Evolutionary conservation across 2,797 vertebrate species (phyloP).

Genomic region (Rhinogobio ventralis): DNA sequence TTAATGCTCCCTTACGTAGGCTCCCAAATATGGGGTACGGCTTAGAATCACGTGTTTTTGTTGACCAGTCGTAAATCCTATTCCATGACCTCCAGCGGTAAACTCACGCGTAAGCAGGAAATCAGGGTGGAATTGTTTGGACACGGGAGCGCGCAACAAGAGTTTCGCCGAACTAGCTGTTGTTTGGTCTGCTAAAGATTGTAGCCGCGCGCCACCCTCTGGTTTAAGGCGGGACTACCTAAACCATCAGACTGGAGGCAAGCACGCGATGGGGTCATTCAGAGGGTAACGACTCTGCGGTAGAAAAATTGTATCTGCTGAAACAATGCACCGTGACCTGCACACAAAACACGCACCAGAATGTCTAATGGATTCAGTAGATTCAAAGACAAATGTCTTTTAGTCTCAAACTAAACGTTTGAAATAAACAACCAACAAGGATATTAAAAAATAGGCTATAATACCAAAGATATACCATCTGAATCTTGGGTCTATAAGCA

Average conservation of each 20-base stretch:
- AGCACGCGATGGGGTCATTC: conserved; percentile 86
- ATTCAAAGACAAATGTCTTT: background rate
- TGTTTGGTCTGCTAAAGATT: conserved; percentile 72
- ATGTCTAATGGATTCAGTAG: background rate
- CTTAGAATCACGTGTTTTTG: conserved; percentile 99
- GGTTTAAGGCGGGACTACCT: conserved; percentile 68
- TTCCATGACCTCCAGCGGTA: conserved; percentile 99
- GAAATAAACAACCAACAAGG: background rate
- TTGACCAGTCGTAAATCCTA: conserved; percentile 99
- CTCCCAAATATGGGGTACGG: conserved; percentile 99
- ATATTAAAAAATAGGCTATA: background rate
- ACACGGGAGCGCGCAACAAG: conserved; percentile 76
- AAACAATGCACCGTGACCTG: conserved; percentile 77
- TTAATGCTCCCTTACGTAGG: conserved; percentile 99
- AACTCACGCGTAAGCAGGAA: conserved; percentile 94
- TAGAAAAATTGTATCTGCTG: conserved; percentile 77
- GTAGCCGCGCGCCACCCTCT: conserved; percentile 93
- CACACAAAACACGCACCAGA: conserved; percentile 53
- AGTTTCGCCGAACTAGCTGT: conserved; percentile 60
- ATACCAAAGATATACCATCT: background rate
- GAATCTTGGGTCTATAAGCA: background rate
- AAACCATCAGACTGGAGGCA: conserved; percentile 59
- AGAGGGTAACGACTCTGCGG: conserved; percentile 95
- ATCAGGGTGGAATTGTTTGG: conserved; percentile 88
- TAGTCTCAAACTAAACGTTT: background rate